A percentile compares a stretch with the other conserved stretches of the same genome.
phyloP scores from a whole-genome alignment of 1,140 invertebrate genomes.

The Diprion similis region DNA sequence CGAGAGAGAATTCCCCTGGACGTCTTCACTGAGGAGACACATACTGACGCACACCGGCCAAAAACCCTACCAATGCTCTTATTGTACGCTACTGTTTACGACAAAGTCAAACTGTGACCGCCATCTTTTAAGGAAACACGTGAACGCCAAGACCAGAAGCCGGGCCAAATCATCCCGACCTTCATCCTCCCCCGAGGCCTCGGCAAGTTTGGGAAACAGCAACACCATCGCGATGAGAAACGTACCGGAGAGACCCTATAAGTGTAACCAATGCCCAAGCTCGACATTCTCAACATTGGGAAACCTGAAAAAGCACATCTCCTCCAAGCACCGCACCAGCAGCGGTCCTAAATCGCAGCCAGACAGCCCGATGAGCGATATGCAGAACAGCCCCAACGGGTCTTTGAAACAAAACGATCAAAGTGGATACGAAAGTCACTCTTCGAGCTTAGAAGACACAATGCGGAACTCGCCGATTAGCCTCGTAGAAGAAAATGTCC shows the following conservation, averaged over 20 bases:
- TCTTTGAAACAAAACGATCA: conserved; percentile 51
- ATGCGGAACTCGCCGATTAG: conserved; percentile 32
- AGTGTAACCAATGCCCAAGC: conserved; percentile 83
- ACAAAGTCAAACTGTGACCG: conserved; percentile 97
- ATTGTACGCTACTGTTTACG: conserved; percentile 91
- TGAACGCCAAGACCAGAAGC: conserved; percentile 32
- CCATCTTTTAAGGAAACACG: conserved; percentile 90
- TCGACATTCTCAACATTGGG: conserved; percentile 85
- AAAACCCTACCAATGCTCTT: conserved; percentile 93
- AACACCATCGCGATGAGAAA: conserved; percentile 69
- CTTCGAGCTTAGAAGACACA: conserved; percentile 50
- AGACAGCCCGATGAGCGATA: conserved; percentile 50
- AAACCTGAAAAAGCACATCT: conserved; percentile 79
- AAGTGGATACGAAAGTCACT: conserved; percentile 59
- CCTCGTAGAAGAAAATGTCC: conserved; percentile 25
- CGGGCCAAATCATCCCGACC: conserved; percentile 21
- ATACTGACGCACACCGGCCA: conserved; percentile 94
- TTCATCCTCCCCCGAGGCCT: background rate
- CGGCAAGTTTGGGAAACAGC: conserved; percentile 38
- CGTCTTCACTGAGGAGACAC: conserved; percentile 89
- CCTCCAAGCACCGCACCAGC: conserved; percentile 68
- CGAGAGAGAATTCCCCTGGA: conserved; percentile 93
- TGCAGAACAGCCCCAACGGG: conserved; percentile 44
- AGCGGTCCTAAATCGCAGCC: conserved; percentile 42
- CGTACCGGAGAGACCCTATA: conserved; percentile 82